Evolutionary conservation across 1,140 invertebrate genomes (phyloP), one percentile per base, ranked within the genome.

Genomic region (Hylaeus volcanicus): DNA sequence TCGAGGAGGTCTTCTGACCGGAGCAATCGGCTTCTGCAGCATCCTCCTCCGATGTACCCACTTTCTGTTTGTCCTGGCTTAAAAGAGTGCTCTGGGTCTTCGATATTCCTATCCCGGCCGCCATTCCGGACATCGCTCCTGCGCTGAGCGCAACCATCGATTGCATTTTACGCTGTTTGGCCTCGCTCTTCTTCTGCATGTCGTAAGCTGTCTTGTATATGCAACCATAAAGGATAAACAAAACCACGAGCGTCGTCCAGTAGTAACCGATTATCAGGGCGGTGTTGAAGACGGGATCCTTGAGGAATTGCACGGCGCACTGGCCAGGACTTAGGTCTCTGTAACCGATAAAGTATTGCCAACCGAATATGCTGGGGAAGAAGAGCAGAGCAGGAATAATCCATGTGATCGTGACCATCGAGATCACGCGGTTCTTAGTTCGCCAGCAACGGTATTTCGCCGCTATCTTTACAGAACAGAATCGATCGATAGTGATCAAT

Each of bases 401-500:
- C 99, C 99, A 99, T 0, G 98, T 99, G 14, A 99, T 98, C 3
- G 97, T 96, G 0, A 99, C 96, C 95, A 99, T 98, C 95, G 96
- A 98, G 56, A 98, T 96, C 1, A 99, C 97, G 86, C 97, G 95
- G 81, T 96, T 96, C 88, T 99, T 98, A 0, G 99, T 99, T 64
- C 99, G 94, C 99, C 99, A 99, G 87, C 97, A 96, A 68, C 99
- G 95, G 93, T 99, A 99, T 89, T 97, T 97, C 0, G 99, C 98
- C 2, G 99, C 99, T 80, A 99, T 99, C 95, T 99, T 99, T 0
- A 99, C 99, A 8, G 98, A 99, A 93, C 99, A 99, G 94, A 99
- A 99, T 82, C 99, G 95, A 93, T 99, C 99, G 70, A 99, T 98
- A 14, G 99, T 99, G 85, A 99, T 99, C 66, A 99, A 95, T 45